Percentiles rank a stretch among this genome's conserved stretches.
Conservation (phyloP, 35 echinoderm and acorn worm genomes). For the Apostichopus californicus region DNA sequence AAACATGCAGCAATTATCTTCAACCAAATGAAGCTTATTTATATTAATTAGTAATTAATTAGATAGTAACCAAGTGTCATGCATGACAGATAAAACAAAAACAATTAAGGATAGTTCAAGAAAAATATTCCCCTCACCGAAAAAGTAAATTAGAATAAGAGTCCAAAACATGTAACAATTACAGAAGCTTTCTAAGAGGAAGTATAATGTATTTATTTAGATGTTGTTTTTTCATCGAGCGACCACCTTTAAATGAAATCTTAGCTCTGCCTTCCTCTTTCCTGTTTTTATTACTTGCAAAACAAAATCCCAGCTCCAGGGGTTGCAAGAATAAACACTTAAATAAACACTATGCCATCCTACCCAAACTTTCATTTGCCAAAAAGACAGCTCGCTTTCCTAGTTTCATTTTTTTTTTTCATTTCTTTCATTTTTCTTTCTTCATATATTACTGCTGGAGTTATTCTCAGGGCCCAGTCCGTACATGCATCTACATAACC, state of each 20-base stretch:
- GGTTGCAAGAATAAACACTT: slow-evolving; percentile 12
- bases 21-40: too few species aligned
- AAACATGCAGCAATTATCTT: too few species aligned
- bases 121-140: too few species aligned
- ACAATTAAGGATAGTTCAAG: too few species aligned
- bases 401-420: background rate
- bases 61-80: too few species aligned
- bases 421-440: background rate
- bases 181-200: too few species aligned
- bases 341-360: background rate
- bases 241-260: background rate
- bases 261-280: background rate
- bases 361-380: background rate
- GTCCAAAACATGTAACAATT: too few species aligned
- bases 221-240: too few species aligned
- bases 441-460: background rate
- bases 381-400: background rate
- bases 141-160: too few species aligned
- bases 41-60: too few species aligned
- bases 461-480: background rate
- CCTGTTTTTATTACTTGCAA: background rate
- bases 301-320: slow-evolving; percentile 11
- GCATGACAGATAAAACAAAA: too few species aligned
- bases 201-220: too few species aligned
- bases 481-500: background rate